Evolutionary conservation across 2,888 invertebrate genomes (phyloP).

Genomic region (Siphlonurus alternatus): DNA sequence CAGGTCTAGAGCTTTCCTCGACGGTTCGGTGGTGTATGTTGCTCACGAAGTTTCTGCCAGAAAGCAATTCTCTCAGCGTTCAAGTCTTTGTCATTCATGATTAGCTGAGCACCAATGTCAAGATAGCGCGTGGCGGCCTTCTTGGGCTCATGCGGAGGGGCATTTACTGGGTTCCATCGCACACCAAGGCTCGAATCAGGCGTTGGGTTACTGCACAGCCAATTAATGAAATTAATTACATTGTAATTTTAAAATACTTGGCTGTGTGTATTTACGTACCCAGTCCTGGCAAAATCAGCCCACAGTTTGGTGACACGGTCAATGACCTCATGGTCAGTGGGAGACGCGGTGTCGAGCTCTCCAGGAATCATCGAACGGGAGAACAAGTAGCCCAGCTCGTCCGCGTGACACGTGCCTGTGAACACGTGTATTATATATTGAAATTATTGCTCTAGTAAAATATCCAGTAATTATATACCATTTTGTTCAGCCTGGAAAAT

Average conservation of each 20-base stretch:
- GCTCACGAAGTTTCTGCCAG: too few relatives aligned
- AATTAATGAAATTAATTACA: too few relatives aligned
- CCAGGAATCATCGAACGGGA: conserved; percentile 6
- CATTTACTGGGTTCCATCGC: neutral
- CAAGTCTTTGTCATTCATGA: too few relatives aligned
- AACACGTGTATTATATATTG: neutral
- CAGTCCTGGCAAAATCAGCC: conserved; percentile 35
- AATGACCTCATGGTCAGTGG: conserved; percentile 8
- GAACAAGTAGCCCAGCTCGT: conserved; percentile 14
- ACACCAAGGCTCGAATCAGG: neutral
- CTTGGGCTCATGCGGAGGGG: neutral
- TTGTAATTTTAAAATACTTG: too few relatives aligned
- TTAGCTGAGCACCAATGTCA: neutral
- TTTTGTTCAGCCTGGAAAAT: neutral
- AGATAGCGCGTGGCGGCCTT: neutral
- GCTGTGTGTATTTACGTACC: conserved; percentile 29
- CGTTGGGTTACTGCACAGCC: neutral
- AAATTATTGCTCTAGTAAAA: neutral
- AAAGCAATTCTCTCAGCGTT: too few relatives aligned
- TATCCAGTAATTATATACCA: neutral
- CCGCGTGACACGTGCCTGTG: conserved; percentile 14
- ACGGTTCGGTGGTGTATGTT: too few relatives aligned
- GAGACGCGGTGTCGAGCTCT: conserved; percentile 3
- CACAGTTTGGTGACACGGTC: conserved; percentile 6
- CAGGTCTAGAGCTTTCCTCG: too few relatives aligned